Evolutionary conservation across 2,888 invertebrate genomes (phyloP).

Genomic region (Teleogryllus oceanicus): DNA sequence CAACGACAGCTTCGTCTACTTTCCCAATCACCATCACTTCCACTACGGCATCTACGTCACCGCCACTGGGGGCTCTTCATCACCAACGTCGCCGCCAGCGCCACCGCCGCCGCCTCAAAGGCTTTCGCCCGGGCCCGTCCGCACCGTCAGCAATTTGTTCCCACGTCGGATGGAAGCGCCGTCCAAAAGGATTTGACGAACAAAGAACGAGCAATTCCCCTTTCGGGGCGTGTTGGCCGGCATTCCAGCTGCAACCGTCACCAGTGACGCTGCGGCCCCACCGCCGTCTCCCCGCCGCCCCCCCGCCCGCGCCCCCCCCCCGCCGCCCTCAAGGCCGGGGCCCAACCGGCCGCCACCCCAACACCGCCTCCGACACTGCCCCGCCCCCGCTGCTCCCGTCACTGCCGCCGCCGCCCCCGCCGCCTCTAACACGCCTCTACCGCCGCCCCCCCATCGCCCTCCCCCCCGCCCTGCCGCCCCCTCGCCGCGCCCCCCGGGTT

Average conservation of each 20-base stretch:
- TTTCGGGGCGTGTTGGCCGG: background rate
- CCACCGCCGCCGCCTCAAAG: background rate
- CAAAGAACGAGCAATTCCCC: conserved; percentile 18
- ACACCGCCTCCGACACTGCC: background rate
- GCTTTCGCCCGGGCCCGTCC: background rate
- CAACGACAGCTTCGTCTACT: no score
- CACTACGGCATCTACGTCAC: no score
- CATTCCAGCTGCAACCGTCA: no score
- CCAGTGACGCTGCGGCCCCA: background rate
- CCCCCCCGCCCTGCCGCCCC: no score
- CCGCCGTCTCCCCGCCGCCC: background rate
- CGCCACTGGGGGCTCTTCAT: no score
- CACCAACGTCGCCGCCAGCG: no score
- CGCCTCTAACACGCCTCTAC: no score
- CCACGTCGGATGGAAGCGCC: conserved; percentile 1
- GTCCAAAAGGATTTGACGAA: background rate
- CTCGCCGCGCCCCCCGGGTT: no score
- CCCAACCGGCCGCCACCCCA: no score
- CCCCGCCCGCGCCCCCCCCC: background rate
- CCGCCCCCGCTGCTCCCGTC: background rate
- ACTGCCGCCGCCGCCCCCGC: background rate
- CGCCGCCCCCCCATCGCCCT: background rate
- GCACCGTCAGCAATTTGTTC: conserved; percentile 3
- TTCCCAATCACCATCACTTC: no score
- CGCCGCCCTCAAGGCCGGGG: background rate